Conservation (phyloP, 2,888 invertebrate genomes). For the Drosophila greeni region DNA sequence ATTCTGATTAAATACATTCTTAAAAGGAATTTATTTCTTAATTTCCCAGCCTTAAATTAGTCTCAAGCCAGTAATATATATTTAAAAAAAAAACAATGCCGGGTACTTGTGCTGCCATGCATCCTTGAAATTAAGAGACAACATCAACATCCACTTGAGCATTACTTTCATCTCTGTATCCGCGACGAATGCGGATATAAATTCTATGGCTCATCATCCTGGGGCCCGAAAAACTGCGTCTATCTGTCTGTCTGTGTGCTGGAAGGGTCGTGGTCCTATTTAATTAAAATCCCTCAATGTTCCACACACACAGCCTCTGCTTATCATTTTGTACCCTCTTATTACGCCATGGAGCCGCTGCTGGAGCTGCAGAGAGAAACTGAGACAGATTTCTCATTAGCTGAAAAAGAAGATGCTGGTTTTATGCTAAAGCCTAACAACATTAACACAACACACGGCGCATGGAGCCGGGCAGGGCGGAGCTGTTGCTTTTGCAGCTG, state of each 20-base stretch:
- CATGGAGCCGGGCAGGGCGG: constrained; percentile 5
- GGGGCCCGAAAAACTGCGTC: constrained; percentile 35
- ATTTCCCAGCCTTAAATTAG: constrained; percentile 6
- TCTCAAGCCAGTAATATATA: neutral
- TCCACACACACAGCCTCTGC: constrained; percentile 31
- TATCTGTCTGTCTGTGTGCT: constrained; percentile 3
- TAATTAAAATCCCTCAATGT: constrained; percentile 73
- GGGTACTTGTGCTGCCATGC: constrained; percentile 21
- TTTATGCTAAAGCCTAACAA: constrained; percentile 58
- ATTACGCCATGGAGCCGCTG: constrained; percentile 33
- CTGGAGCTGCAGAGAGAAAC: constrained; percentile 16
- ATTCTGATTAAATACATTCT: neutral
- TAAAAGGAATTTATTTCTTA: neutral
- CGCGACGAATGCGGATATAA: constrained; percentile 24
- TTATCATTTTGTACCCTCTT: constrained; percentile 26
- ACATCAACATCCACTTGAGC: constrained; percentile 28
- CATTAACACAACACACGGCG: constrained; percentile 57
- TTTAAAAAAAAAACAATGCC: constrained; percentile 4
- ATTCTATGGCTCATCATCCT: constrained; percentile 17
- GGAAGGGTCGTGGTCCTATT: constrained; percentile 49
- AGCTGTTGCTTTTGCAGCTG: constrained; percentile 54
- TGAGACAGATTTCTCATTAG: constrained; percentile 63
- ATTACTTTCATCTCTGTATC: constrained; percentile 38
- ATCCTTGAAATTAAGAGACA: constrained; percentile 43
- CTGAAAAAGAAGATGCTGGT: constrained; percentile 70